Evolutionary conservation across 2,888 invertebrate species (phyloP).

Genomic region (Pollenia angustigena): DNA sequence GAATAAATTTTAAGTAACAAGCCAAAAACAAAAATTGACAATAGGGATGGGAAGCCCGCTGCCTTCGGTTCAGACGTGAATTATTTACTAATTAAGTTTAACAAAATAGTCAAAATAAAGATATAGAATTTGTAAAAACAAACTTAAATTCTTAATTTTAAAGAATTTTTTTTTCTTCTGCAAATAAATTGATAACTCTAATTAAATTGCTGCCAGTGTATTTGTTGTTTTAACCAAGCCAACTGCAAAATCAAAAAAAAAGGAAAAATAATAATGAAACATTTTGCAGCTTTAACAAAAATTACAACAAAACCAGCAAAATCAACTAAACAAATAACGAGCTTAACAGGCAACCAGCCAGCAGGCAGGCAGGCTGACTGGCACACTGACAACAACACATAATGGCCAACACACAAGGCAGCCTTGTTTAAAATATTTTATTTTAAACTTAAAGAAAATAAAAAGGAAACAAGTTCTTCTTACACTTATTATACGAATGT

Average conservation of each 20-base stretch:
- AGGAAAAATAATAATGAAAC: slow-evolving; percentile 54
- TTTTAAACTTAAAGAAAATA: slow-evolving; percentile 40
- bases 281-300: slow-evolving; percentile 64
- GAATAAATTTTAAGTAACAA: no score
- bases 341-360: slow-evolving; percentile 67
- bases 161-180: no score
- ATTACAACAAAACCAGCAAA: slow-evolving; percentile 45
- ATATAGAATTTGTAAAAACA: no score
- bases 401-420: slow-evolving; percentile 60
- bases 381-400: slow-evolving; percentile 21
- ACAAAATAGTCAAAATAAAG: neutral
- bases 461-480: slow-evolving; percentile 68
- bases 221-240: slow-evolving; percentile 8
- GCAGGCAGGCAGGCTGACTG: slow-evolving; percentile 34
- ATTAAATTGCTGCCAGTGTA: slow-evolving; percentile 4
- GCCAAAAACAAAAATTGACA: no score
- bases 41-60: no score
- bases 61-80: no score
- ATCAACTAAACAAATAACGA: slow-evolving; percentile 72
- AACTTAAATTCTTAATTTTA: no score
- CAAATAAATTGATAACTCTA: slow-evolving; percentile 8
- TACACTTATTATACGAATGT: slow-evolving; percentile 22
- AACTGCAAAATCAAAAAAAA: slow-evolving; percentile 47
- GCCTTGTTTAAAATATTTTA: slow-evolving; percentile 59
- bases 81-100: neutral